A percentile compares a stretch with the other conserved stretches of the same genome.
These are phyloP conservation scores for Cephalotes varians DNA, from an alignment of 2,888 invertebrate genomes.

Conservation along the genomic window DNA sequence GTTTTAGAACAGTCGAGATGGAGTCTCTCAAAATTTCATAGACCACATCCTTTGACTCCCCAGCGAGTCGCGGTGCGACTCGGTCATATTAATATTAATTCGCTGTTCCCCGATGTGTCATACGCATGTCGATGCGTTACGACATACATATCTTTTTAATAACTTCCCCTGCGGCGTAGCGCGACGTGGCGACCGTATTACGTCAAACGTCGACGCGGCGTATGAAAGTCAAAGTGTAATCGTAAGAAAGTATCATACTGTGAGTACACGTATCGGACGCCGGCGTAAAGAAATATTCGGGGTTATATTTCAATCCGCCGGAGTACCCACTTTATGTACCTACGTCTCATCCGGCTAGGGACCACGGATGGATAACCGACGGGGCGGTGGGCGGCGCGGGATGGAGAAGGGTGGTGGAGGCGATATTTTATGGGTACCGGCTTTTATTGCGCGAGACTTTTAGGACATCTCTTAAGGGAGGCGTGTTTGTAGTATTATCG, in stretches of 20 bases:
- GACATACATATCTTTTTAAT: conserved; percentile 55
- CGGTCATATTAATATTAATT: conserved; percentile 49
- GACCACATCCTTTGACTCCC: conserved; percentile 30
- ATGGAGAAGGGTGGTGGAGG: conserved; percentile 51
- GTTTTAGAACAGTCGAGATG: background rate
- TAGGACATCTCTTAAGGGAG: conserved; percentile 75
- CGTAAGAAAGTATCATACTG: conserved; percentile 63
- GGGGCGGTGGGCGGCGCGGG: conserved; percentile 35
- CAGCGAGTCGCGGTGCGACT: background rate
- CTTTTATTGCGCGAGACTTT: conserved; percentile 75
- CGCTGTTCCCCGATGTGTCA: conserved; percentile 2
- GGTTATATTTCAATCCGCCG: conserved; percentile 75
- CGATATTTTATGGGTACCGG: conserved; percentile 70
- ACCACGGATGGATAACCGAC: conserved; percentile 73
- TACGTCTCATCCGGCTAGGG: conserved; percentile 66
- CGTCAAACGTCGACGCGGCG: conserved; percentile 40
- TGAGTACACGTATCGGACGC: conserved; percentile 56
- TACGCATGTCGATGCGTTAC: background rate
- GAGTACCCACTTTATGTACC: conserved; percentile 71
- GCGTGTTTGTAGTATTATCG: conserved; percentile 63
- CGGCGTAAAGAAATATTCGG: conserved; percentile 71
- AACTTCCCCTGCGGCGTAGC: conserved; percentile 18
- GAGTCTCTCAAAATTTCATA: conserved; percentile 31
- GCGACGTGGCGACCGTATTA: conserved; percentile 39
- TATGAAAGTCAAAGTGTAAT: conserved; percentile 67